Percentiles rank a stretch among this genome's conserved stretches.
Evolutionary conservation across 2,113 vertebrate genomes (phyloP).

Genomic region (Phrynosoma blainvillii): DNA sequence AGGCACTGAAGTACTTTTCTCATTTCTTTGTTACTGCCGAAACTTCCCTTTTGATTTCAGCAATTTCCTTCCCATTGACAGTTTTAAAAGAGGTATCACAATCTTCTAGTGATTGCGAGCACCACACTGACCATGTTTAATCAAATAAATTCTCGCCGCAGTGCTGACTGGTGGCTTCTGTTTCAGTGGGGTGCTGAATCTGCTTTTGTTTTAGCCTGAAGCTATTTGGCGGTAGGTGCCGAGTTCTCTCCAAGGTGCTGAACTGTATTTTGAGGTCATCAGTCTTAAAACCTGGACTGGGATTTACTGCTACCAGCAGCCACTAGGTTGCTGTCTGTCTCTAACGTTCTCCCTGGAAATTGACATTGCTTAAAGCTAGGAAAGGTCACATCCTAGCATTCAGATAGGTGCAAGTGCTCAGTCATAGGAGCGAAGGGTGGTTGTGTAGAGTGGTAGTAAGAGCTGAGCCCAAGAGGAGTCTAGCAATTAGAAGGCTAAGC

Average conservation of each 20-base stretch:
- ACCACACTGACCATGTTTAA: neutral
- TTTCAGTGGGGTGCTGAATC: too few species aligned
- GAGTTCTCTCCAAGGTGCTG: too few species aligned
- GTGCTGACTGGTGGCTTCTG: too few species aligned
- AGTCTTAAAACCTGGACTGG: too few species aligned
- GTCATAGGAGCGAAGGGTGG: constrained; percentile 35
- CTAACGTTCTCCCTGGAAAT: neutral
- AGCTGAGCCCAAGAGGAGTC: constrained; percentile 13
- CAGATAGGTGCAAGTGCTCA: neutral
- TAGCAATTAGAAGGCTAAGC: neutral
- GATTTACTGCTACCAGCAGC: too few species aligned
- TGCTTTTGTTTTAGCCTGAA: too few species aligned
- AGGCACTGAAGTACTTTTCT: neutral
- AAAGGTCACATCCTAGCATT: constrained; percentile 35
- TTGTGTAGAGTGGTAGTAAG: constrained; percentile 44
- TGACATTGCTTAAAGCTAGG: constrained; percentile 37
- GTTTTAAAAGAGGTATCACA: neutral
- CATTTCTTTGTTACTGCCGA: neutral
- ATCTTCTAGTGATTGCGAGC: neutral
- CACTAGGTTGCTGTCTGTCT: neutral
- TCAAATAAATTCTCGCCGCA: neutral
- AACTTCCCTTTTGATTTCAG: neutral
- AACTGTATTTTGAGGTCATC: too few species aligned
- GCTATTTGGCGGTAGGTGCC: too few species aligned
- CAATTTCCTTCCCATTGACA: neutral